Conservation (phyloP, 2,797 vertebrate species). For the Poeciliopsis presidionis region DNA sequence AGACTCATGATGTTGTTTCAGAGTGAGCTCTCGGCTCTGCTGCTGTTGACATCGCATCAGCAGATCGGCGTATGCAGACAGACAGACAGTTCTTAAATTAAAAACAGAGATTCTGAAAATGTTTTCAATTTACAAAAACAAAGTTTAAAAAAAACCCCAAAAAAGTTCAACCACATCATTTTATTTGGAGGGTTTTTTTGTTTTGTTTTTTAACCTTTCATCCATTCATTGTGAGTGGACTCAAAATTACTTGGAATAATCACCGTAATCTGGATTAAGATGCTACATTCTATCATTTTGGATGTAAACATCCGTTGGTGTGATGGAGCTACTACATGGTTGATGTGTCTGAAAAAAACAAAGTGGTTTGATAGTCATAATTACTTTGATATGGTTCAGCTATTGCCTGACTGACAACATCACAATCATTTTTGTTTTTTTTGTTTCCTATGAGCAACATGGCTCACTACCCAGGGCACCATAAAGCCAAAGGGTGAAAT, state of each 20-base stretch:
- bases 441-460: background rate
- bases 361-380: background rate
- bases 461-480: background rate
- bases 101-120: background rate
- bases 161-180: background rate
- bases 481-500: background rate
- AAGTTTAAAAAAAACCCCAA: too few species aligned
- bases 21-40: slow-evolving; percentile 32
- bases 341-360: background rate
- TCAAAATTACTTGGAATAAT: background rate
- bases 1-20: slow-evolving; percentile 46
- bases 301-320: background rate
- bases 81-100: background rate
- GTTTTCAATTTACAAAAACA: background rate
- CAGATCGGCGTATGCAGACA: slow-evolving; percentile 19
- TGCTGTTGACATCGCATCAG: slow-evolving; percentile 36
- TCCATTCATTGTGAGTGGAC: background rate
- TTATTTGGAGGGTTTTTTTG: background rate
- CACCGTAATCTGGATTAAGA: background rate
- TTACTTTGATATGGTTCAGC: background rate
- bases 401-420: background rate
- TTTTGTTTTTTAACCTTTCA: background rate
- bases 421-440: background rate
- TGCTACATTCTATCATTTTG: background rate
- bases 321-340: background rate